Conservation (phyloP, 2,888 invertebrate species). For the Nomada fucata region DNA sequence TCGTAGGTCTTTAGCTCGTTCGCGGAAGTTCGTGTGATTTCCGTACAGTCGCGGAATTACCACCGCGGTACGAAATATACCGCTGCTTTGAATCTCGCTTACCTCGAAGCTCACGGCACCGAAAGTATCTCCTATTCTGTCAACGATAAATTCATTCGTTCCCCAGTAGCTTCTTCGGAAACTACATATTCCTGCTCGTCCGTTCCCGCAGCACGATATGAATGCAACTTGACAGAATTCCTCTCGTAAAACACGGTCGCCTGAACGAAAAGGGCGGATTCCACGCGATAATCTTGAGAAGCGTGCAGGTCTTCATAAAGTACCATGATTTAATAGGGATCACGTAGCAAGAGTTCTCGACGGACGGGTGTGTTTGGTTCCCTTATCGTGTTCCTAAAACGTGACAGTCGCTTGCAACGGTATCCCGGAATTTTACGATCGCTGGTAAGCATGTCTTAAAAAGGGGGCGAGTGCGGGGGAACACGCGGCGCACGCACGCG, state of each 20-base stretch:
- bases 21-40: neutral
- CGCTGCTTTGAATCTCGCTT: too few species aligned
- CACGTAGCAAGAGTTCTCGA: constrained; percentile 9
- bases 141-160: too few species aligned
- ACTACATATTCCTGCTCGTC: too few species aligned
- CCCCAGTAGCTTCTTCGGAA: too few species aligned
- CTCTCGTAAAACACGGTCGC: neutral
- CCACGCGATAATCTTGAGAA: constrained; percentile 4
- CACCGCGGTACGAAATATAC: neutral
- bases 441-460: constrained; percentile 22
- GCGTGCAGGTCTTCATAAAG: constrained; percentile 21
- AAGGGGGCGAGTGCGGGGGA: neutral
- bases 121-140: too few species aligned
- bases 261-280: neutral
- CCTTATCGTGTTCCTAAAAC: constrained; percentile 36
- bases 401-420: constrained; percentile 16
- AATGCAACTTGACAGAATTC: neutral
- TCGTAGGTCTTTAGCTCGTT: neutral
- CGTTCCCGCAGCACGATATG: too few species aligned
- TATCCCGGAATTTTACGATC: constrained; percentile 33
- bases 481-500: neutral
- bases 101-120: too few species aligned
- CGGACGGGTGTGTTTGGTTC: constrained; percentile 5
- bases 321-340: constrained; percentile 36
- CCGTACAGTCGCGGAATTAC: neutral